A percentile compares a stretch with the other conserved stretches of the same genome.
Evolutionary conservation across 2,888 invertebrate genomes (phyloP).

Genomic region (Coecobrya sp.): DNA sequence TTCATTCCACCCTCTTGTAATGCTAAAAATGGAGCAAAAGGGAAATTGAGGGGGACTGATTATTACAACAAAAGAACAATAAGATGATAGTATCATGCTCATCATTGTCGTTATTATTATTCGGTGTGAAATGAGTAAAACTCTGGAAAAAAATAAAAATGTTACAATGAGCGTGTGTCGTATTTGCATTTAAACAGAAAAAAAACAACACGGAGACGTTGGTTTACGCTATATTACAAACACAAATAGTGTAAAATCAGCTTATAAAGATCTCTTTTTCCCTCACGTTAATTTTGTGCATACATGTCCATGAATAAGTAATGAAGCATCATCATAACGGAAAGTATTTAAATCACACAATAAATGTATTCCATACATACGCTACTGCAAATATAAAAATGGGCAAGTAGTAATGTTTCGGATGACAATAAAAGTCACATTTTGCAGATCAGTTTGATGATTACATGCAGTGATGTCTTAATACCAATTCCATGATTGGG

Average conservation of each 20-base stretch:
- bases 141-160: slow-evolving; percentile 7
- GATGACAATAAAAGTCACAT: slow-evolving; percentile 19
- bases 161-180: slow-evolving; percentile 7
- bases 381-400: not conserved
- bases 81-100: slow-evolving; percentile 2
- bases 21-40: not conserved
- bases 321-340: not conserved
- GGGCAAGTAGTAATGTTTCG: not conserved
- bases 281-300: not conserved
- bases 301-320: slow-evolving; percentile 25
- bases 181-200: slow-evolving; percentile 47
- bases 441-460: slow-evolving; percentile 2
- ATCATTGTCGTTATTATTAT: slow-evolving; percentile 26
- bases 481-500: not conserved
- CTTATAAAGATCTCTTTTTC: slow-evolving; percentile 3
- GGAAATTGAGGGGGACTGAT: not conserved
- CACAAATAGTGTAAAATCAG: not conserved
- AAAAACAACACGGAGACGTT: not conserved
- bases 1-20: not conserved
- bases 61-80: not conserved
- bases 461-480: not conserved
- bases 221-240: slow-evolving; percentile 30
- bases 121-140: slow-evolving; percentile 50
- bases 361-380: not conserved
- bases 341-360: slow-evolving; percentile 6